These are phyloP conservation scores for Exocentrus adspersus DNA, from an alignment of 2,888 invertebrate species.

Conservation along the genomic window DNA sequence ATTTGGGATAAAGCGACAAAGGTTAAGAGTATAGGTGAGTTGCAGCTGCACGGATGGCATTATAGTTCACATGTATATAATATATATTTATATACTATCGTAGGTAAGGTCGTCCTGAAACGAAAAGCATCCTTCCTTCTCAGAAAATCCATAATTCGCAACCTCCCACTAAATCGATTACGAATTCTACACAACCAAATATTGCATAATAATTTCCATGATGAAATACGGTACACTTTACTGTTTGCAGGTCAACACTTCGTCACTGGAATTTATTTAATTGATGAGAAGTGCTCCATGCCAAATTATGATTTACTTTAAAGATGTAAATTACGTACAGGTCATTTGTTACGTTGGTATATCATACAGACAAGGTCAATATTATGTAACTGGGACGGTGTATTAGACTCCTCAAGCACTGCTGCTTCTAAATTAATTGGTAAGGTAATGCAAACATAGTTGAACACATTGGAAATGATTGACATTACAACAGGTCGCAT, in stretches of 20 bases:
- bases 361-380: not conserved
- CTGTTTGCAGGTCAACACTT: conserved; percentile 28
- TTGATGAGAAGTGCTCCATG: conserved; percentile 2
- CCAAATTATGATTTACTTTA: not conserved
- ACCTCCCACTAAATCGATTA: conserved; percentile 10
- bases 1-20: conserved; percentile 38
- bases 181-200: not conserved
- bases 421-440: no score
- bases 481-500: no score
- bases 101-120: conserved; percentile 41
- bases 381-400: no score
- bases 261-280: conserved; percentile 4
- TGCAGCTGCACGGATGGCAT: conserved; percentile 52
- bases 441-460: no score
- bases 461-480: no score
- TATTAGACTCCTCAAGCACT: no score
- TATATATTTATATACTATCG: conserved; percentile 55
- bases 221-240: not conserved
- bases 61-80: conserved; percentile 52
- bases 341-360: not conserved
- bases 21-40: conserved; percentile 45
- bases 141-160: conserved; percentile 20
- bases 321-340: not conserved
- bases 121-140: conserved; percentile 30
- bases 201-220: not conserved